Conservation (phyloP, 2,888 invertebrate species). For the Ophioninae sp. region DNA sequence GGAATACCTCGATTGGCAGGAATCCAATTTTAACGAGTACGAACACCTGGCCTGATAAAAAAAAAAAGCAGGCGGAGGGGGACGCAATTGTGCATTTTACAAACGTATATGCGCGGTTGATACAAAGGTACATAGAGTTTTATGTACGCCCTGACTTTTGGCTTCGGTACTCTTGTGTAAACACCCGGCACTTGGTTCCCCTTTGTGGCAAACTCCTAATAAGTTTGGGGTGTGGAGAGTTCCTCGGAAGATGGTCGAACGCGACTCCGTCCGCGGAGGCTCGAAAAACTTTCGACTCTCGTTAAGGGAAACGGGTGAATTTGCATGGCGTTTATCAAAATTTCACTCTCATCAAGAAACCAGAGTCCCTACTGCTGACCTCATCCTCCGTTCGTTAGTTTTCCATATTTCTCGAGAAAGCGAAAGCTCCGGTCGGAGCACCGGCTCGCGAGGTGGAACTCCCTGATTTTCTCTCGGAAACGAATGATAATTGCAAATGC, state of each 20-base stretch:
- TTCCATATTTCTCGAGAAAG: constrained; percentile 43
- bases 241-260: constrained; percentile 44
- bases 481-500: constrained; percentile 58
- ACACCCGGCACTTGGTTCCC: constrained; percentile 55
- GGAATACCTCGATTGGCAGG: too few relatives aligned
- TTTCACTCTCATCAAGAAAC: constrained; percentile 42
- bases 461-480: constrained; percentile 50
- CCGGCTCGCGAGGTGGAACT: background rate
- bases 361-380: background rate
- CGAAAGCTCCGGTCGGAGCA: constrained; percentile 13
- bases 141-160: constrained; percentile 56
- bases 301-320: constrained; percentile 67
- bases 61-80: background rate
- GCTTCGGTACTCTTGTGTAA: constrained; percentile 36
- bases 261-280: constrained; percentile 41
- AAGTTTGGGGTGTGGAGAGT: constrained; percentile 50
- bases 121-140: constrained; percentile 49
- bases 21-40: too few relatives aligned
- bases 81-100: constrained; percentile 54
- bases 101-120: constrained; percentile 38
- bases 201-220: constrained; percentile 58
- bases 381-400: constrained; percentile 12
- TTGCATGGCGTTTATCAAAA: constrained; percentile 73
- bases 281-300: constrained; percentile 69
- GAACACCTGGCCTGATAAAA: too few relatives aligned